Evolutionary conservation across 1,140 invertebrate species (phyloP).

Genomic region (Gryon sp.): DNA sequence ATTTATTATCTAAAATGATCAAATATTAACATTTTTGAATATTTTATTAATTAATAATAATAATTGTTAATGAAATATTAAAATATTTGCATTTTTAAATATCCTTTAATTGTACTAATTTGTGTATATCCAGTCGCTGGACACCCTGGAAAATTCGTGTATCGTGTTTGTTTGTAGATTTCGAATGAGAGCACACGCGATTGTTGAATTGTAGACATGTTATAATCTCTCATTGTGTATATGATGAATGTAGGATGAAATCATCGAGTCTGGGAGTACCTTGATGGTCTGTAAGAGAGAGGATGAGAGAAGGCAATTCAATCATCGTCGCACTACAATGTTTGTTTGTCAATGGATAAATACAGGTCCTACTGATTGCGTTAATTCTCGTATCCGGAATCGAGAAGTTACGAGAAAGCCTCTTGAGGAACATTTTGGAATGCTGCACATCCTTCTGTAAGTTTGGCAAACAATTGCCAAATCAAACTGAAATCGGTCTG

Average conservation of each 20-base stretch:
- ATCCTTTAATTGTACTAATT: no score
- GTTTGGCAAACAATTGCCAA: conserved; percentile 38
- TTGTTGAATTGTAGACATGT: conserved; percentile 51
- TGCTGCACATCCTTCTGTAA: conserved; percentile 47
- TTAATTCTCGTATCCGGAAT: conserved; percentile 22
- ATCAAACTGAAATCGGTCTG: conserved; percentile 25
- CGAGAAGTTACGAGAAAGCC: conserved; percentile 25
- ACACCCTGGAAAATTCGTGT: no score
- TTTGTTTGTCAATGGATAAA: conserved; percentile 64
- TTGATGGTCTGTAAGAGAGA: conserved; percentile 50
- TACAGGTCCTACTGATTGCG: conserved; percentile 19
- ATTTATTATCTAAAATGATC: no score
- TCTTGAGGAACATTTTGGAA: conserved; percentile 7
- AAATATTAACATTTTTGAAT: no score
- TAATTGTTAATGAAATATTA: no score
- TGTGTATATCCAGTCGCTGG: no score
- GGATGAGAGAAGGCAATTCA: conserved; percentile 32
- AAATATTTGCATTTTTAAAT: no score
- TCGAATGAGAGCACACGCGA: conserved; percentile 53
- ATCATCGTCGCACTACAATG: conserved; percentile 34
- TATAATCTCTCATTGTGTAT: conserved; percentile 70
- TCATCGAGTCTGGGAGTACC: conserved; percentile 62
- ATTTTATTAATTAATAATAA: no score
- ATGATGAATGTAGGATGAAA: conserved; percentile 70
- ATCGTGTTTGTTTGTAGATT: conserved; percentile 52